A percentile compares a stretch with the other conserved stretches of the same genome.
phyloP scores from a whole-genome alignment of 2,797 vertebrate species.

The Protonibea diacanthus region DNA sequence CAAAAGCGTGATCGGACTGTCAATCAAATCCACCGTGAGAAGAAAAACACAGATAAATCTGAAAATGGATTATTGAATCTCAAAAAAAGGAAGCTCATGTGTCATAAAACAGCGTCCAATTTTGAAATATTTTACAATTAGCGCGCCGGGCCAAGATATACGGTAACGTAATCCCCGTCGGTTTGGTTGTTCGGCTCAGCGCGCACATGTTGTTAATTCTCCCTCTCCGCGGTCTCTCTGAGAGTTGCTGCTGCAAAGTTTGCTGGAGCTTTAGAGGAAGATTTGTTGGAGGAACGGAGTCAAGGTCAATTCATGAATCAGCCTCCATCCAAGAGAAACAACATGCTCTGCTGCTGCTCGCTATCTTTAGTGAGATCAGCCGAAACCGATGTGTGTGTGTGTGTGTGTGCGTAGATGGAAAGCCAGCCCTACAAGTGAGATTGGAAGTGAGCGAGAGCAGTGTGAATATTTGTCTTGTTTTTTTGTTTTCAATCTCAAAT shows the following conservation, averaged over 20 bases:
- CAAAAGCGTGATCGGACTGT: constrained; percentile 52
- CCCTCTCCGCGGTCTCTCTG: constrained; percentile 4
- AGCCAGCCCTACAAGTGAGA: constrained; percentile 26
- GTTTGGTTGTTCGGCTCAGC: not conserved
- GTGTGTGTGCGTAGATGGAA: constrained; percentile 1
- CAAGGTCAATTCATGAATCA: constrained; percentile 76
- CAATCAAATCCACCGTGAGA: constrained; percentile 45
- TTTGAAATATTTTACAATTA: not conserved
- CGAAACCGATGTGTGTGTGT: constrained; percentile 28
- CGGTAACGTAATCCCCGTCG: not conserved
- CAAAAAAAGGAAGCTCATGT: no score
- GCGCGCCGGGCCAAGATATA: not conserved
- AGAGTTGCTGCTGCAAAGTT: constrained; percentile 23
- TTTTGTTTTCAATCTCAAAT: constrained; percentile 32
- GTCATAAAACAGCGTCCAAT: not conserved
- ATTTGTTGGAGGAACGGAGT: constrained; percentile 58
- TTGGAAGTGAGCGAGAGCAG: not conserved
- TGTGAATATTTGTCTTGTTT: constrained; percentile 18
- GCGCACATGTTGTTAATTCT: constrained; percentile 36
- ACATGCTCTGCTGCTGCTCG: constrained; percentile 41
- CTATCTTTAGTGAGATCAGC: constrained; percentile 71
- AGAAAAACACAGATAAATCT: not conserved
- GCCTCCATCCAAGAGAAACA: constrained; percentile 71
- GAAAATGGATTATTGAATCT: constrained; percentile 6
- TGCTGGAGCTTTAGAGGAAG: constrained; percentile 33